phyloP scores from a whole-genome alignment of 2,797 vertebrate species.

The Artibeus jamaicensis region DNA sequence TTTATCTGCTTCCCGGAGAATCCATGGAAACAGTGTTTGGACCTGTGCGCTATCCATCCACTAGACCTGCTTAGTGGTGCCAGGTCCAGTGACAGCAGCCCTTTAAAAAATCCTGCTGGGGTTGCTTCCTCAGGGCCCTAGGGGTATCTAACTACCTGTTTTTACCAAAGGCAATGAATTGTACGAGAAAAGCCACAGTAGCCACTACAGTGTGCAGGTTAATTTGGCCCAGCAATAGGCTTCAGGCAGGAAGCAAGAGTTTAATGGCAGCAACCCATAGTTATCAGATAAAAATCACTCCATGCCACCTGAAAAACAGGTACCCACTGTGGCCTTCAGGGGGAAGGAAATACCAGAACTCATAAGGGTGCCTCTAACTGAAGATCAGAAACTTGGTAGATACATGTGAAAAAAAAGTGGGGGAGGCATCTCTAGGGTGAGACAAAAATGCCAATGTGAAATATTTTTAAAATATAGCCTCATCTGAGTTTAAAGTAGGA shows the following conservation, averaged over 20 bases:
- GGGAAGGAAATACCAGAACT: conserved; percentile 68
- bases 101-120: background rate
- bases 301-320: background rate
- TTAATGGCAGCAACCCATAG: background rate
- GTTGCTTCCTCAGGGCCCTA: conserved; percentile 45
- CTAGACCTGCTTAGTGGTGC: background rate
- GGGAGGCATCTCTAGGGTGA: conserved; percentile 27
- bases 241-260: background rate
- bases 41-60: background rate
- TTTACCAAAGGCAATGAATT: conserved; percentile 41
- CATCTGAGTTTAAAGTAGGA: conserved; percentile 45
- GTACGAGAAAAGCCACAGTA: conserved; percentile 29
- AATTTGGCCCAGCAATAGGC: conserved; percentile 30
- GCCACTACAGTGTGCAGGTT: background rate
- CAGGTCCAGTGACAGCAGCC: background rate
- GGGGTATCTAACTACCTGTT: background rate
- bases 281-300: conserved; percentile 68
- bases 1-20: background rate
- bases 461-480: conserved; percentile 21
- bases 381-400: conserved; percentile 57
- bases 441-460: conserved; percentile 44
- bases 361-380: conserved; percentile 14
- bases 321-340: background rate
- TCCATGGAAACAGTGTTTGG: background rate
- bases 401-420: conserved; percentile 6